phyloP scores from a whole-genome alignment of 2,888 invertebrate species.

The Trichacis sp. region DNA sequence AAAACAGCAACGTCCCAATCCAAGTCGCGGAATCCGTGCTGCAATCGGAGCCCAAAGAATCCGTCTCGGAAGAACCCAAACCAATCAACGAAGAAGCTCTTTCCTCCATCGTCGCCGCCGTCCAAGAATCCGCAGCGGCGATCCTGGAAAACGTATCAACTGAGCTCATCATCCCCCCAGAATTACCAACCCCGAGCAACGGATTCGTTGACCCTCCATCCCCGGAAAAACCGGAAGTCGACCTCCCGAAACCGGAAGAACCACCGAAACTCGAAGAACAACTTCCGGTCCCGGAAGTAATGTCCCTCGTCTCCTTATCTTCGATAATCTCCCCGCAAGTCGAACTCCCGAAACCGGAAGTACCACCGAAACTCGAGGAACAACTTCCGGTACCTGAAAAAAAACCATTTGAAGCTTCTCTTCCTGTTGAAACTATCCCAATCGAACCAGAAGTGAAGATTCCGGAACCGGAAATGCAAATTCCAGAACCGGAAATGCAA shows the following conservation, averaged over 20 bases:
- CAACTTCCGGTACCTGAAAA: not conserved
- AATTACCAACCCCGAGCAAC: slow-evolving; percentile 33
- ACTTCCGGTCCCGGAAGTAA: too few species aligned
- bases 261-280: too few species aligned
- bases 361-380: not conserved
- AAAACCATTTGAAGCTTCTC: too few species aligned
- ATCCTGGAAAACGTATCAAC: slow-evolving; percentile 43
- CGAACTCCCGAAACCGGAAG: not conserved
- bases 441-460: too few species aligned
- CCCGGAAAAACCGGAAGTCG: not conserved
- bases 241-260: too few species aligned
- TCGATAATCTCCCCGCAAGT: not conserved
- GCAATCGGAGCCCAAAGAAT: slow-evolving; percentile 61
- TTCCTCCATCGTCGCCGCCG: slow-evolving; percentile 54
- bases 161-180: slow-evolving; percentile 12
- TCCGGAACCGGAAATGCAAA: not conserved
- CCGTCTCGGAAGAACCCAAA: slow-evolving; percentile 53
- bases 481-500: not conserved
- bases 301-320: not conserved
- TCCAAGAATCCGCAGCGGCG: slow-evolving; percentile 54
- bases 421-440: not conserved
- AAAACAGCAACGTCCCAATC: slow-evolving; percentile 57
- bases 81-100: slow-evolving; percentile 54
- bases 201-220: slow-evolving; percentile 23
- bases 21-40: slow-evolving; percentile 65